Base-by-base conservation (phyloP, 2,888 invertebrate species). In the Pogonocherus hispidulus region DNA sequence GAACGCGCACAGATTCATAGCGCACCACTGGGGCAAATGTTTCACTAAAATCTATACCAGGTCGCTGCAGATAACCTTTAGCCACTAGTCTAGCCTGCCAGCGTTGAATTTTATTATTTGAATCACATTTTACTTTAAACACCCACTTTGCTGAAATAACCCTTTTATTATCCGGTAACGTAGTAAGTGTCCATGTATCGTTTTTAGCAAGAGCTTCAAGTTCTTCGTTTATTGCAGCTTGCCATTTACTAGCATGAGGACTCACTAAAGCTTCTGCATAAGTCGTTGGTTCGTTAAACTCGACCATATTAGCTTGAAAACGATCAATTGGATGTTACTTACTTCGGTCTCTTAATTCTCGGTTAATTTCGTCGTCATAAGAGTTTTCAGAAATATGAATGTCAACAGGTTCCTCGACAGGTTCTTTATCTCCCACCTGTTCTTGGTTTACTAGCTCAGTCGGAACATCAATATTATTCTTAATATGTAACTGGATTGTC, bases 61-160 rank as follows among this genome's bases (percentile, higher is more conserved):
- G 14, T 35, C 18, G 3, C 52, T 63, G 67, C 51, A 19, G 20
- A 69, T 75, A 81, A 2, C 79, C 78, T 64, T 78, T 78, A 1
- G 67, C 67, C 22, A 81, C 79, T 1, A 81, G 55, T 64, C 80
- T 63, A 6, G 78, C 80, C 35, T 64, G 57, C 19, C 11, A 67
- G 22, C 60, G 52, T 18, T 76, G 73, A n/a, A 74, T 57, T 54
- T 65, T 72, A 9, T 78, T 80, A 67, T 81, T 75, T 35, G 75
- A 66, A 59, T 78, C 75, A 6, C 51, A 70, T 69, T 80, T 81
- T 6, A 78, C 47, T 32, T 63, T 59, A 65, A 63, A 77, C 20
- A 52, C 41, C 41, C 41, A 41, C 14, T 41, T 41, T 9, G 41
- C 41, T 41, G 41, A 41, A n/a, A 41, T 41, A 3, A 9, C 41